Evolutionary conservation across 2,888 invertebrate species (phyloP).

Genomic region (Pemphredon lugubris): DNA sequence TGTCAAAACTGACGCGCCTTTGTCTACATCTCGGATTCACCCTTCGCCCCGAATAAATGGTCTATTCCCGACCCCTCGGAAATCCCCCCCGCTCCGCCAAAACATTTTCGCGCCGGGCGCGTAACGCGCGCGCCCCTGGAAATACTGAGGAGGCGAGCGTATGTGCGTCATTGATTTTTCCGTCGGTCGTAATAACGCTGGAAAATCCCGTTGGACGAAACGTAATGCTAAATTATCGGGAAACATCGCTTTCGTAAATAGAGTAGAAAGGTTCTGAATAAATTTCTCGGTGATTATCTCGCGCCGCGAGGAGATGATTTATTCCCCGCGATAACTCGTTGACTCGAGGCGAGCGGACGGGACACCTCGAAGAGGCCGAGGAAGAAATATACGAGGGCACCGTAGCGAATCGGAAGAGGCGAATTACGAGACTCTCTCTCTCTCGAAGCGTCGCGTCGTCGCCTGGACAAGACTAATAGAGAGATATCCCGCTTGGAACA

Average conservation of each 20-base stretch:
- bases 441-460: conserved; percentile 11
- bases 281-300: conserved; percentile 7
- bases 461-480: conserved; percentile 26
- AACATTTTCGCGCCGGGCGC: neutral
- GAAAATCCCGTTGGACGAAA: too few relatives aligned
- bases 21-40: conserved; percentile 30
- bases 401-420: conserved; percentile 23
- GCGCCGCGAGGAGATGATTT: conserved; percentile 16
- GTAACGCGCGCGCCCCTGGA: too few relatives aligned
- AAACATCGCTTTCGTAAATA: too few relatives aligned
- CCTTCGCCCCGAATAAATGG: conserved; percentile 3
- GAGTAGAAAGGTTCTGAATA: too few relatives aligned
- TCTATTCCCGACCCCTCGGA: neutral
- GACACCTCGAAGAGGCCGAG: neutral
- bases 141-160: too few relatives aligned
- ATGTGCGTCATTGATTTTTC: too few relatives aligned
- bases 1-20: conserved; percentile 40
- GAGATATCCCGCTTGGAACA: conserved; percentile 8
- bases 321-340: conserved; percentile 16
- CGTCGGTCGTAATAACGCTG: too few relatives aligned
- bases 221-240: too few relatives aligned
- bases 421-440: conserved; percentile 36
- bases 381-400: conserved; percentile 20
- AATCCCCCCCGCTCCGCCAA: neutral
- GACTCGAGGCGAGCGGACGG: conserved; percentile 2